Evolutionary conservation across 2,113 vertebrate genomes (phyloP).

Genomic region (Muntiacus reevesi): DNA sequence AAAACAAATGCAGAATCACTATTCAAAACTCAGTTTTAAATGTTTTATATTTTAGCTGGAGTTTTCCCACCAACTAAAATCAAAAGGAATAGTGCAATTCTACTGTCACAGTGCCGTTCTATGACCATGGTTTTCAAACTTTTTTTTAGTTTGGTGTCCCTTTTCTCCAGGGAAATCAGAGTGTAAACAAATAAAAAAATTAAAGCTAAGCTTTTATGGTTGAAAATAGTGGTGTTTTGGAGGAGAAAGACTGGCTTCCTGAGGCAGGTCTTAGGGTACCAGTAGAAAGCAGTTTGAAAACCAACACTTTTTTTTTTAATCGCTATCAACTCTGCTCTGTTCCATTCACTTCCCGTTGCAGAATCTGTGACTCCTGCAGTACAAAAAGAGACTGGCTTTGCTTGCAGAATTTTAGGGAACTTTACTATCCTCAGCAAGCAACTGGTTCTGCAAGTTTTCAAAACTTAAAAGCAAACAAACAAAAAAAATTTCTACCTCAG

Average conservation of each 20-base stretch:
- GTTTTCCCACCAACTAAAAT: not conserved
- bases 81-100: not conserved
- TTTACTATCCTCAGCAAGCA: not conserved
- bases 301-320: not conserved
- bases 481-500: too few species aligned
- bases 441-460: not conserved
- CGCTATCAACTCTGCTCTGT: accelerated
- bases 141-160: not conserved
- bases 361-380: not conserved
- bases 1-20: not conserved
- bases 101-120: not conserved
- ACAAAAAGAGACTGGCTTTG: not conserved
- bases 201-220: not conserved
- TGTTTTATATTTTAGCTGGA: not conserved
- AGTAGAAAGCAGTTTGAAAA: not conserved
- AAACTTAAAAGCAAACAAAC: not conserved
- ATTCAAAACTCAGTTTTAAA: not conserved
- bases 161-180: not conserved
- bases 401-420: not conserved
- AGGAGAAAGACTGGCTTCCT: not conserved
- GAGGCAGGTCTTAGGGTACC: not conserved
- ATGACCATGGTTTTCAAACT: not conserved
- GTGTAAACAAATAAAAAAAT: not conserved
- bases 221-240: not conserved
- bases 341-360: not conserved